Percentiles rank a stretch among this genome's conserved stretches.
phyloP scores from a whole-genome alignment of 1,140 invertebrate species.

The Protaetia brevitarsis region DNA sequence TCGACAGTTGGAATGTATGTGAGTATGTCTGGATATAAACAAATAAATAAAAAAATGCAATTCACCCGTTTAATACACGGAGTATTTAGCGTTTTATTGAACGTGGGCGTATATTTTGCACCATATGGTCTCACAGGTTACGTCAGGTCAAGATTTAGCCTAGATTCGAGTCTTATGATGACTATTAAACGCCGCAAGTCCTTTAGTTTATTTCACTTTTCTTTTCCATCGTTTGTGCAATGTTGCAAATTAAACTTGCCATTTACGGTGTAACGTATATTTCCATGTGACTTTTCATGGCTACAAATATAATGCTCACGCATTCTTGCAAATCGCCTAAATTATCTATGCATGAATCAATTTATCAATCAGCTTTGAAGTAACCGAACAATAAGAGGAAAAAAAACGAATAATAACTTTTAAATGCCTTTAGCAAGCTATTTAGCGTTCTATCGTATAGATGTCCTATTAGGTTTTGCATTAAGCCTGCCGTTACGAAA shows the following conservation, averaged over 20 bases:
- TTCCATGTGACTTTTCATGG: too few species aligned
- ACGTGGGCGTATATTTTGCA: constrained; percentile 7
- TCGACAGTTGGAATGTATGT: neutral
- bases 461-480: too few species aligned
- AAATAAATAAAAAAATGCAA: constrained; percentile 2
- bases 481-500: too few species aligned
- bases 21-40: neutral
- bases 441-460: too few species aligned
- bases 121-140: constrained; percentile 24
- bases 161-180: constrained; percentile 19
- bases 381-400: too few species aligned
- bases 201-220: neutral
- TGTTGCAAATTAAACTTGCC: neutral
- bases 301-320: too few species aligned
- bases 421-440: too few species aligned
- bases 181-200: neutral
- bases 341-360: too few species aligned
- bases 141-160: constrained; percentile 27
- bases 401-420: too few species aligned
- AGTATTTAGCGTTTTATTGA: neutral
- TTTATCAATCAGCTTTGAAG: too few species aligned
- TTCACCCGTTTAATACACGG: neutral
- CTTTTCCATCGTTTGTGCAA: neutral
- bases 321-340: too few species aligned
- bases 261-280: too few species aligned